Conservation (phyloP, 2,888 invertebrate genomes). For the Melanotus villosus region DNA sequence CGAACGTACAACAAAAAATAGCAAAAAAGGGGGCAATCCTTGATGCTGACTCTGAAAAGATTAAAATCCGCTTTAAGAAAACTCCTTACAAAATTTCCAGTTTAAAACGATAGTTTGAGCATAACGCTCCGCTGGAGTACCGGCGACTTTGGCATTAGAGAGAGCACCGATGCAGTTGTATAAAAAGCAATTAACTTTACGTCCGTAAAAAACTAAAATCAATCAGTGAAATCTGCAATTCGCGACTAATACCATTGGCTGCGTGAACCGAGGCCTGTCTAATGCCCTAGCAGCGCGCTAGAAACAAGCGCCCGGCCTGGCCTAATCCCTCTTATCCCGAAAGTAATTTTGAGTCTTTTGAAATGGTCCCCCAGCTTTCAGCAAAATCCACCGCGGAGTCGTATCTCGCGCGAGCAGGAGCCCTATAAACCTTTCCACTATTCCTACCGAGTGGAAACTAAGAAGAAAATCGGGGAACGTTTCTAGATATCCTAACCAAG, state of each 20-base stretch:
- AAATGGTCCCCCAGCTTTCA: constrained; percentile 70
- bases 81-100: no score
- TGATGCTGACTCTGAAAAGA: no score
- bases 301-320: constrained; percentile 67
- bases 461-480: constrained; percentile 44
- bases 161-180: constrained; percentile 45
- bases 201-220: constrained; percentile 59
- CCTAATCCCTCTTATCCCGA: constrained; percentile 77
- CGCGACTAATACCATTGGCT: constrained; percentile 63
- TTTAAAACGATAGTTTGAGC: no score
- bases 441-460: constrained; percentile 52
- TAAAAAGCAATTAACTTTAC: constrained; percentile 59
- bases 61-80: no score
- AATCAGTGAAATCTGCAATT: constrained; percentile 65
- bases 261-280: constrained; percentile 65
- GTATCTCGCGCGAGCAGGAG: constrained; percentile 65
- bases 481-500: no score
- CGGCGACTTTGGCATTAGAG: background rate
- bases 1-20: no score
- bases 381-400: constrained; percentile 65
- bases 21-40: no score
- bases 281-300: constrained; percentile 62
- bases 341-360: constrained; percentile 77
- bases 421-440: constrained; percentile 55
- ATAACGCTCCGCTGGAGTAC: no score